Percentiles rank a stretch among this genome's conserved stretches.
These are phyloP conservation scores for Cladorhizidae sp. DNA, from an alignment of 37 sponge, comb jelly and placozoan species.

Conservation along the genomic window DNA sequence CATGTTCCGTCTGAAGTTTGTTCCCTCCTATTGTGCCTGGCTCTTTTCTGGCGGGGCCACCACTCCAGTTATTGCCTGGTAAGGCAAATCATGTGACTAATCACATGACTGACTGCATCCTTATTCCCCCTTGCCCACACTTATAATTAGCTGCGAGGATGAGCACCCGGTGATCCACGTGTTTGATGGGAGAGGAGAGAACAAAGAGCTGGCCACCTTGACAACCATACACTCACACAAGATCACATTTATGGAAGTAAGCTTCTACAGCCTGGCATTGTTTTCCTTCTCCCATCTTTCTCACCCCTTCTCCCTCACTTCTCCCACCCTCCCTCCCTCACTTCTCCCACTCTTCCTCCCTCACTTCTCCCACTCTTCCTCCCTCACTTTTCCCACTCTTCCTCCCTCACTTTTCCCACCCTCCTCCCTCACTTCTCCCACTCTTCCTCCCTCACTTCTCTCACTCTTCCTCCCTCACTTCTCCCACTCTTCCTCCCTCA, in stretches of 20 bases:
- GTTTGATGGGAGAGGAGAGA: constrained; percentile 73
- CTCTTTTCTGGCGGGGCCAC: constrained; percentile 68
- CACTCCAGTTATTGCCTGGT: constrained; percentile 80
- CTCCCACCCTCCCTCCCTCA: too few species aligned
- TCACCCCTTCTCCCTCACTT: too few species aligned
- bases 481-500: too few species aligned
- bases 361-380: too few species aligned
- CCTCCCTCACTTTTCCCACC: too few species aligned
- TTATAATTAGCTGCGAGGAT: constrained; percentile 50
- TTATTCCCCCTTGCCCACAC: background rate
- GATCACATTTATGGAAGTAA: constrained; percentile 70
- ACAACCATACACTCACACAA: constrained; percentile 57
- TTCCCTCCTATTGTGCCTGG: constrained; percentile 84
- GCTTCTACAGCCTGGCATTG: background rate
- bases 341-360: too few species aligned
- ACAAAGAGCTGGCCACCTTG: constrained; percentile 42
- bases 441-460: too few species aligned
- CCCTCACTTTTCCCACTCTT: too few species aligned
- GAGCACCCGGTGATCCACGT: constrained; percentile 59
- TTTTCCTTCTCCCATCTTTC: background rate
- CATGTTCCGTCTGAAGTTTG: constrained; percentile 85
- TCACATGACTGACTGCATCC: too few species aligned
- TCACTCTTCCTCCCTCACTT: too few species aligned
- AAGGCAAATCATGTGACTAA: background rate
- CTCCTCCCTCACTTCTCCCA: too few species aligned